Base-by-base conservation (phyloP, 92 coral and sea anemone species). In the Phymanthus crucifer region DNA sequence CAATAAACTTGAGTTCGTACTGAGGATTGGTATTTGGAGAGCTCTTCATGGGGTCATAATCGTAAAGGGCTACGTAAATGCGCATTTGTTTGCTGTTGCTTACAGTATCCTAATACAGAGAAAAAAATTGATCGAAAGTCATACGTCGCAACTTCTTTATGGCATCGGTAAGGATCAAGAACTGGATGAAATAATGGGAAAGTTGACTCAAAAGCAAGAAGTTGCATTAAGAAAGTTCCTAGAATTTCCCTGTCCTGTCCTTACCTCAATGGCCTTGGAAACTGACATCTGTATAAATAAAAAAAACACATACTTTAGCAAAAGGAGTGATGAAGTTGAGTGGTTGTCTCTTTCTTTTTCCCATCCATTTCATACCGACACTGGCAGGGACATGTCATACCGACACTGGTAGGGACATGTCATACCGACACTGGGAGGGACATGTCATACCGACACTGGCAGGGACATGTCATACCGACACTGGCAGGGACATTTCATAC, bases 11-110 rank as follows among this genome's bases (percentile, higher is more conserved):
- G 77, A 95, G 86, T 67, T 95, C 99, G 67, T 78, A 67, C 19
- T 89, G 90, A 6, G 99, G 99, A 73, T 95, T 93, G 3, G 92
- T 87, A 78, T 95, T 95, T 17, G 98, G 98, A 0, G 98, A 95
- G 77, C 92, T 95, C 76, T 93, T 88, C 73, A 86, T 74, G 33
- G 99, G 99, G 70, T 95, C 94, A 73, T 95, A 95, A 70, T 92
- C 94, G 81, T 88, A 95, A 40, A 95, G 85, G 21, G 98, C 99
- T 5, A 95, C 96, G 74, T 82, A 90, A 90, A 72, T 74, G 58
- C 80, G 86, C 69, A 5, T 8, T 77, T 77, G 81, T 24, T 64
- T 70, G 52, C 17, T 66, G 36, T 37, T 64, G 31, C 81, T 40
- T 13, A 77, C 72, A 27, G 81, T 77, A 40, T 61, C 72, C 81